A percentile compares a stretch with the other conserved stretches of the same genome.
These are phyloP conservation scores for Spheniscus mendiculus DNA, from an alignment of 2,113 vertebrate genomes.

Conservation along the genomic window DNA sequence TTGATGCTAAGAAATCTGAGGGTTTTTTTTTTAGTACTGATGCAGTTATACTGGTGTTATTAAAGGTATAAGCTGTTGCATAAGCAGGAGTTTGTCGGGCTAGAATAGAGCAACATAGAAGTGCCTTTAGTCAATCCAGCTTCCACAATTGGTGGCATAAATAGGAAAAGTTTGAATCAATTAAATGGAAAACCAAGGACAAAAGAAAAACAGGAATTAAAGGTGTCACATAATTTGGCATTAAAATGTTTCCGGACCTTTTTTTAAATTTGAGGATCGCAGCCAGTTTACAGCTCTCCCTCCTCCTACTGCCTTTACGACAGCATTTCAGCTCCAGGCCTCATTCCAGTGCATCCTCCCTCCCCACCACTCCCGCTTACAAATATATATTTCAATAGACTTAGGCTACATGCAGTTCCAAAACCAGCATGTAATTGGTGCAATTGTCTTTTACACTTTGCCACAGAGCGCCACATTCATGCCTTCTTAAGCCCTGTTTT, in stretches of 20 bases:
- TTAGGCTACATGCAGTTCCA: conserved; percentile 32
- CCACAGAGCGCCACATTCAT: conserved; percentile 16
- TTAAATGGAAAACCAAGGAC: background rate
- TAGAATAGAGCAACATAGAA: background rate
- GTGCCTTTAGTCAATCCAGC: background rate
- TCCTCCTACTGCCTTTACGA: conserved; percentile 3
- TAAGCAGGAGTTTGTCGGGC: background rate
- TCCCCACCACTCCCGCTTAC: conserved; percentile 8
- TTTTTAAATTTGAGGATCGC: background rate
- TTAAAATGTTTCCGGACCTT: background rate
- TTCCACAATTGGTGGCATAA: background rate
- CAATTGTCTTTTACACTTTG: conserved; percentile 37
- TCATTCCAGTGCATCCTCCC: conserved; percentile 42
- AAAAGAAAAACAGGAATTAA: background rate
- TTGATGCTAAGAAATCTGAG: background rate
- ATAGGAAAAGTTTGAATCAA: background rate
- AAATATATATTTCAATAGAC: conserved; percentile 64
- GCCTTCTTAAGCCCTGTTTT: background rate
- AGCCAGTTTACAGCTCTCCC: conserved; percentile 6
- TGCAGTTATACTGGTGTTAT: background rate
- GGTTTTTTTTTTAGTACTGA: background rate
- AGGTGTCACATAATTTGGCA: conserved; percentile 33
- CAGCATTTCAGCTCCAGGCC: conserved; percentile 53
- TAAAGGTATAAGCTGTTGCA: conserved; percentile 3
- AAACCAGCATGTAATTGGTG: conserved; percentile 42